A percentile compares a stretch with the other conserved stretches of the same genome.
phyloP scores from a whole-genome alignment of 2,797 vertebrate genomes.

The Dicrostonyx torquatus region DNA sequence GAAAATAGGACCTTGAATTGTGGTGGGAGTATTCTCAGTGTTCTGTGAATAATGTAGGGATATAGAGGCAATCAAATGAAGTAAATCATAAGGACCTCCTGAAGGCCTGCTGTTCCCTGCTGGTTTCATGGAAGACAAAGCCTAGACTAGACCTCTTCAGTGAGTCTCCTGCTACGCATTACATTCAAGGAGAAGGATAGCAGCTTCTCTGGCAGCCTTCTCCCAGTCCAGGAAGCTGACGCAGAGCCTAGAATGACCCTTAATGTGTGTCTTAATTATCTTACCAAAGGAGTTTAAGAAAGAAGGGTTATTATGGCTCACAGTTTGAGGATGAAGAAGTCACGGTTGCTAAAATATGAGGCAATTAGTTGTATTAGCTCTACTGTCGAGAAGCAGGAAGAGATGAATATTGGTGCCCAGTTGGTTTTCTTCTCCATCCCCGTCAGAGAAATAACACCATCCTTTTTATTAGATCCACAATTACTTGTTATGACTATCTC shows the following conservation, averaged over 20 bases:
- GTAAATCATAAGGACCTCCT: background rate
- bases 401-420: background rate
- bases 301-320: background rate
- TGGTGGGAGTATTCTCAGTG: too few relatives aligned
- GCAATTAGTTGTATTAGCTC: background rate
- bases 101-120: background rate
- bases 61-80: background rate
- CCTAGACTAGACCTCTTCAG: accelerated
- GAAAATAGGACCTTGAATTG: background rate
- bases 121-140: background rate
- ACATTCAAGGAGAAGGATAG: accelerated
- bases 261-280: background rate
- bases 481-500: background rate
- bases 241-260: background rate
- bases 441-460: background rate
- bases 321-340: background rate
- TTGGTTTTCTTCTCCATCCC: background rate
- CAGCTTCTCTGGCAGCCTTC: accelerated
- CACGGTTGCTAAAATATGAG: background rate
- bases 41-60: background rate
- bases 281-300: background rate
- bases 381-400: background rate
- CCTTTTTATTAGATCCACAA: background rate
- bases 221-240: background rate
- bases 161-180: too few relatives aligned